Base-by-base conservation (phyloP, 2,113 vertebrate genomes). In the Rynchops niger region DNA sequence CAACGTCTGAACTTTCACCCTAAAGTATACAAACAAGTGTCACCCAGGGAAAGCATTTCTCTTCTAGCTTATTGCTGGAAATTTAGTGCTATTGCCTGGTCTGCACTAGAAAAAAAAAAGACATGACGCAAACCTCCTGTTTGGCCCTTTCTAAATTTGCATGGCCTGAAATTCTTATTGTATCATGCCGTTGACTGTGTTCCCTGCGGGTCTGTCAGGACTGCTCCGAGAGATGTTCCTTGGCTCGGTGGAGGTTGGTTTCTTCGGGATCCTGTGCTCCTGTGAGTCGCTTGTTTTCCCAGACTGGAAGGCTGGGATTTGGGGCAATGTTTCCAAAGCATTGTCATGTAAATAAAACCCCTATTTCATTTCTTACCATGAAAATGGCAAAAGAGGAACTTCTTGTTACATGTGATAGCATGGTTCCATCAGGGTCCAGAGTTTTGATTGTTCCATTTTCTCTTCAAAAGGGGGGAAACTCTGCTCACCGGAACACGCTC, bases 231-330 rank as follows among this genome's bases (percentile, higher is more conserved):
- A 38, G 32, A 3, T 20, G 45, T 17, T 76, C 21, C 50, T 52
- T 38, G 11, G 53, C 47, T 85, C 0, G 1, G 26, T 0, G 0
- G 13, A 61, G 32, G 25, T 8, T 38, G 25, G 2, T 15, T 67
- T 63, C 59, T 34, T 4, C 0, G 0, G 50, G 25, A n/a, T 77
- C 17, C 38, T 42, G 17, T 21, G 26, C 38, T 45, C 47, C 45
- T 38, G 14, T 0, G 0, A 58, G 38, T 74, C 4, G 1, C 17
- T 52, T 30, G 2, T 67, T 83, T 86, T 61, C 79, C 40, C 1
- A 1, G 32, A 6, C 53, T 78, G 59, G 38, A 65, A 69, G 9
- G 21, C 42, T 80, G 70, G 3, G 11, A 52, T 8, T 0, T 32
- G 72, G 27, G 53, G 20, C 40, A 70, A 12, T 3, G 5, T 65